phyloP scores from a whole-genome alignment of 1,140 invertebrate genomes.

The Eumeta japonica region DNA sequence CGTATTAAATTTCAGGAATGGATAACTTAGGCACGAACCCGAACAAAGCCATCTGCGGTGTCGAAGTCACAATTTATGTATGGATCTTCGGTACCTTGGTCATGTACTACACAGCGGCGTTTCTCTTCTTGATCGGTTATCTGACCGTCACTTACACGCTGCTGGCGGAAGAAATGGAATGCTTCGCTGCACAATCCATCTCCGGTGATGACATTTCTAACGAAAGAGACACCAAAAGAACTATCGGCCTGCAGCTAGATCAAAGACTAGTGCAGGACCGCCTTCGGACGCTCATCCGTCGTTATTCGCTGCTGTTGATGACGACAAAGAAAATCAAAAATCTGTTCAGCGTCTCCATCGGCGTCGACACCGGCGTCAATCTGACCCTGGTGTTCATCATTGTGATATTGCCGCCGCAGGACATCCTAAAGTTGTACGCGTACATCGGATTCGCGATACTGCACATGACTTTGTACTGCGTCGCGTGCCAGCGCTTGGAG shows the following conservation, averaged over 20 bases:
- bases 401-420: conserved; percentile 27
- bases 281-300: conserved; percentile 19
- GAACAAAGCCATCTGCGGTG: conserved; percentile 23
- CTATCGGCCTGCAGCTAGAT: conserved; percentile 5
- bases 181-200: conserved; percentile 12
- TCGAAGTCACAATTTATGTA: conserved; percentile 21
- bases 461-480: conserved; percentile 23
- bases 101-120: conserved; percentile 29
- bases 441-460: conserved; percentile 27
- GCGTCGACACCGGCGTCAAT: conserved; percentile 33
- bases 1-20: no score
- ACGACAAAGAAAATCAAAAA: conserved; percentile 22
- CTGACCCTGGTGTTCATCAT: conserved; percentile 33
- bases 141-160: conserved; percentile 31
- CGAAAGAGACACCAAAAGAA: no score
- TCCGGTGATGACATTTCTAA: no score
- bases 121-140: conserved; percentile 31
- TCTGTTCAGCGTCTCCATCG: conserved; percentile 36
- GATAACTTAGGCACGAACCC: conserved; percentile 24
- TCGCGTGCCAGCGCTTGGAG: conserved; percentile 21
- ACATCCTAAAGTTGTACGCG: conserved; percentile 28
- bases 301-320: conserved; percentile 24
- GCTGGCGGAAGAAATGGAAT: conserved; percentile 26
- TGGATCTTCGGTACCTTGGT: conserved; percentile 20
- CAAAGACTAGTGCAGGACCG: conserved; percentile 16